A percentile compares a stretch with the other conserved stretches of the same genome.
Conservation (phyloP, 2,113 vertebrate species). For the Hemiscyllium ocellatum region DNA sequence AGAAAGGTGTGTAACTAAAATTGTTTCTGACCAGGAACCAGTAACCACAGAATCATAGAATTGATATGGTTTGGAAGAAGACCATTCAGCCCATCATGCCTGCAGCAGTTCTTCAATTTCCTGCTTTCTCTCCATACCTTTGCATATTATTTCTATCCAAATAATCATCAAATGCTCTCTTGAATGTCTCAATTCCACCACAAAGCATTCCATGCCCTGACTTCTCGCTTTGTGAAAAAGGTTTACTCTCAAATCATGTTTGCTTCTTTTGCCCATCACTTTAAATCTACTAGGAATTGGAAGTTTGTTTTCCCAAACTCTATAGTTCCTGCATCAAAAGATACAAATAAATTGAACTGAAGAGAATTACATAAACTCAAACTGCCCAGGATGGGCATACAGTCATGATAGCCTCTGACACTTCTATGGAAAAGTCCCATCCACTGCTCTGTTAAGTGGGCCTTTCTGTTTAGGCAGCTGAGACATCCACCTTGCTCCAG, state of each 20-base stretch:
- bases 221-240: too few species aligned
- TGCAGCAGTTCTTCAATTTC: too few species aligned
- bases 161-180: too few species aligned
- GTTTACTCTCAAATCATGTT: too few species aligned
- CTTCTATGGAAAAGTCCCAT: background rate
- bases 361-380: background rate
- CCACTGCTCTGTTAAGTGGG: background rate
- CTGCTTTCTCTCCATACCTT: too few species aligned
- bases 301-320: background rate
- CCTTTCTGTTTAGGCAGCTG: background rate
- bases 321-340: background rate
- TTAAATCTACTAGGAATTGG: too few species aligned
- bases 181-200: too few species aligned
- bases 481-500: background rate
- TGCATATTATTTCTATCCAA: too few species aligned
- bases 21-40: background rate
- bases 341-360: background rate
- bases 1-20: background rate
- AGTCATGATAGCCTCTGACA: background rate
- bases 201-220: too few species aligned
- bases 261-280: too few species aligned
- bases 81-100: too few species aligned
- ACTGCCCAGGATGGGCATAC: background rate
- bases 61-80: too few species aligned
- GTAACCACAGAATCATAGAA: background rate